Conservation (phyloP, 1,140 invertebrate species). For the Hesperophylax magnus region DNA sequence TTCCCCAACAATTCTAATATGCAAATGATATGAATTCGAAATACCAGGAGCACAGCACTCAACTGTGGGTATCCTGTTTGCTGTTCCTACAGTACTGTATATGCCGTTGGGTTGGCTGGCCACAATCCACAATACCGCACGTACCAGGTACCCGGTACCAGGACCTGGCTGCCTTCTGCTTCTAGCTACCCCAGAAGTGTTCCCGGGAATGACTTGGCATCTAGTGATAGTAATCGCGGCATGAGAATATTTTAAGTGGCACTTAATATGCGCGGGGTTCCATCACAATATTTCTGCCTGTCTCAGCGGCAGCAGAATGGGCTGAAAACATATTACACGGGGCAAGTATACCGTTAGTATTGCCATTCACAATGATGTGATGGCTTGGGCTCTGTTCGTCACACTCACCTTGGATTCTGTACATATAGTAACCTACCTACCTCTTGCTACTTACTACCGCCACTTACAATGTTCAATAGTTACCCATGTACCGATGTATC, state of each 20-base stretch:
- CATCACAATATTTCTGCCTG: constrained; percentile 23
- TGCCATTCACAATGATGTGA: background rate
- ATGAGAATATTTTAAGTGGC: constrained; percentile 37
- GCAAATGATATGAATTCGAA: too few species aligned
- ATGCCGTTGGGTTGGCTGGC: background rate
- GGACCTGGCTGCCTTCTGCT: background rate
- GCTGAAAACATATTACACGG: background rate
- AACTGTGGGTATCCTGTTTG: too few species aligned
- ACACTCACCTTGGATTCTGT: background rate
- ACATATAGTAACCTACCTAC: too few species aligned
- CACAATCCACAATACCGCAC: constrained; percentile 3
- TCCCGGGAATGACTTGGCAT: constrained; percentile 22
- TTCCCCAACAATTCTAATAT: too few species aligned
- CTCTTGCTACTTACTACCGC: too few species aligned
- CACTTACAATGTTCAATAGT: too few species aligned
- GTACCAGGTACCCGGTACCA: background rate
- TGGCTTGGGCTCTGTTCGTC: background rate
- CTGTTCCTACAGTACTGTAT: background rate
- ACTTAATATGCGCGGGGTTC: constrained; percentile 23
- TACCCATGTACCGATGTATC: too few species aligned
- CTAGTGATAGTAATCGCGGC: constrained; percentile 1
- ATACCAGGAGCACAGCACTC: too few species aligned
- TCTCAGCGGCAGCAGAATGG: constrained; percentile 1
- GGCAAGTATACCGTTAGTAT: background rate
- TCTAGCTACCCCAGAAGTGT: constrained; percentile 27